Evolutionary conservation across 2,888 invertebrate species (phyloP), one percentile per base, ranked within the genome.

Genomic region (Tachina lurida): DNA sequence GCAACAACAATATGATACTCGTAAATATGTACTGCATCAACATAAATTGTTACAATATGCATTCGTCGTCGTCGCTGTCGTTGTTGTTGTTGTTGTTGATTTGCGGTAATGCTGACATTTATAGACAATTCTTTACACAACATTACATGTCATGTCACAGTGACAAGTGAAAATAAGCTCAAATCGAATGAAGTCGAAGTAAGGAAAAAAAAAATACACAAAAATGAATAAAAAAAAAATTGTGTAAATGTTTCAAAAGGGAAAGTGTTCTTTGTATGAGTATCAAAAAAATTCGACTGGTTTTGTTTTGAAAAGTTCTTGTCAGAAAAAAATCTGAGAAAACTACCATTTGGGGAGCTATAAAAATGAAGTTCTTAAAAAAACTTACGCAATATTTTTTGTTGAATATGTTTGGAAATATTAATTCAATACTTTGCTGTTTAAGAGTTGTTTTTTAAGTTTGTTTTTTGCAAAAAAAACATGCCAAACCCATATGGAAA

Each of bases 161-260:
- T 1, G 65, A 58, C 54, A 75, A 68, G 52, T 54, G 39, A 15
- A 49, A 58, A 73, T 9, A 68, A 17, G n/a, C 9, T 52, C 39
- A 45, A 70, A 49, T 76, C 31, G 54, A 60, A 62, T 68, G 45
- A 75, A 75, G 39, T 62, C 54, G 52, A 9, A 17, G 3, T 15
- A 17, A 58, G 43, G 3, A 17, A 49, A 67, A 88, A 88, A 89
- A 47, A 13, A 76, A 56, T n/a, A n/a, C n/a, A n/a, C 17, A 49
- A 60, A 47, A 67, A 56, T 54, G 17, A 52, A n/a, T 49, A 8
- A 22, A 49, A 15, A 17, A 49, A 15, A 17, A 4, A 19, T 9
- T 13, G n/a, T 10, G 43, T 2, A 47, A 52, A 60, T 39, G n/a
- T 7, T 31, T 31, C 31, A 31, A 31, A 31, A 31, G 31, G 31